Evolutionary conservation across 2,797 vertebrate species (phyloP), one percentile per base, ranked within the genome.

Genomic region (Manis javanica): DNA sequence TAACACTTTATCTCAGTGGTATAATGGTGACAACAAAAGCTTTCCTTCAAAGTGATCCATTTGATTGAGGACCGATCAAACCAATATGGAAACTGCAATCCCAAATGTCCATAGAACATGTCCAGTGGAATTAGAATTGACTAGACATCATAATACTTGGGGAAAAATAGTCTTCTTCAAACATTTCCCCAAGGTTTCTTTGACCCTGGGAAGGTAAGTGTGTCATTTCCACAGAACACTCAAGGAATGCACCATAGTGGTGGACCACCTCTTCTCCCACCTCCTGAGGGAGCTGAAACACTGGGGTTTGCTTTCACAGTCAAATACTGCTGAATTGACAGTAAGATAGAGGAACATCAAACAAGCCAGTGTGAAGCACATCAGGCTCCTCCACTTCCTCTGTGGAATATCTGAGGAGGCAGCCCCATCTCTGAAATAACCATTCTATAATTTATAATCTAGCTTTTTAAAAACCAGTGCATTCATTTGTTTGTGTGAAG

Each of bases 1-100:
- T 95, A 98, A 98, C 95, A 97, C 64, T 93, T 95, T 83, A 84
- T 87, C 31, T 97, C 95, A 98, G 95, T 97, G 95, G 95, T 90
- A 96, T 72, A 95, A 87, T 14, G 59, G 77, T 75, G 95, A 39
- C 95, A 96, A 97, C 87, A 37, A 91, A 77, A 90, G 83, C 85
- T 93, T 96, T 88, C 90, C 88, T 94, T 91, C 93, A 49, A 63
- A 95, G 83, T 83, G 74, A 83, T 39, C 77, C 87, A 91, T n/a
- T 51, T 81, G 71, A 89, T 69, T 9, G 55, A 96, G 77, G 88
- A 95, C n/a, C 34, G 93, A 82, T 68, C 24, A 42, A 84, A 97
- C 85, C 84, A 92, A 42, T 90, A n/a, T 24, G 37, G 91, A 86
- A 91, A 92, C 16, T 19, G 71, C 83, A 90, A 55, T 95, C 96